Percentiles rank a stretch among this genome's conserved stretches.
Conservation (phyloP, 2,797 vertebrate genomes). For the Geotrypetes seraphini region DNA sequence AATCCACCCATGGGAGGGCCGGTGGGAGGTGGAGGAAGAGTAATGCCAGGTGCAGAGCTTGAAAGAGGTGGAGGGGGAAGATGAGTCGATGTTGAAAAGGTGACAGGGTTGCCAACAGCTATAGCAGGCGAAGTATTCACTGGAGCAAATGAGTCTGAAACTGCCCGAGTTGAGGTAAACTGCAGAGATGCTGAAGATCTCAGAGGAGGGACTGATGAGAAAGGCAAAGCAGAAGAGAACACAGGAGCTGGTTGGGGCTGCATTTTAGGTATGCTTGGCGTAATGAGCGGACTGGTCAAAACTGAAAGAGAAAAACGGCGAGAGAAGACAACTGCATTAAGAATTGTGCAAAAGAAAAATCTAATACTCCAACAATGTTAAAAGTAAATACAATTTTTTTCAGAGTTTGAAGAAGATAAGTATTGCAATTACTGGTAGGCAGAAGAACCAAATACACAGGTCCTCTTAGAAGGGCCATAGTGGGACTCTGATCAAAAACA, state of each 20-base stretch:
- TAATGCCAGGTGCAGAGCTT: constrained; percentile 19
- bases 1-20: constrained; percentile 70
- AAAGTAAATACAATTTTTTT: no score
- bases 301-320: constrained; percentile 35
- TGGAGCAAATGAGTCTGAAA: constrained; percentile 13
- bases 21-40: constrained; percentile 46
- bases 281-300: constrained; percentile 45
- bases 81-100: constrained; percentile 2
- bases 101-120: constrained; percentile 9
- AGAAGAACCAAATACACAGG: no score
- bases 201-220: constrained; percentile 21
- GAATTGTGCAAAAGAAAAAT: no score
- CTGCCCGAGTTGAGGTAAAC: neutral
- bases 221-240: constrained; percentile 29
- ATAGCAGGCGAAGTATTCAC: neutral
- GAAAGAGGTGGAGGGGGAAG: constrained; percentile 18
- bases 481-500: no score
- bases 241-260: constrained; percentile 28
- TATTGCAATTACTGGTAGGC: no score
- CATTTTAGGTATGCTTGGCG: constrained; percentile 26
- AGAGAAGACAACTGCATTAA: no score
- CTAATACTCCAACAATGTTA: no score
- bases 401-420: no score
- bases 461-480: no score
- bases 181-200: constrained; percentile 33